Evolutionary conservation across 2,113 vertebrate species (phyloP), one percentile per base, ranked within the genome.

Genomic region (Semicossyphus pulcher): DNA sequence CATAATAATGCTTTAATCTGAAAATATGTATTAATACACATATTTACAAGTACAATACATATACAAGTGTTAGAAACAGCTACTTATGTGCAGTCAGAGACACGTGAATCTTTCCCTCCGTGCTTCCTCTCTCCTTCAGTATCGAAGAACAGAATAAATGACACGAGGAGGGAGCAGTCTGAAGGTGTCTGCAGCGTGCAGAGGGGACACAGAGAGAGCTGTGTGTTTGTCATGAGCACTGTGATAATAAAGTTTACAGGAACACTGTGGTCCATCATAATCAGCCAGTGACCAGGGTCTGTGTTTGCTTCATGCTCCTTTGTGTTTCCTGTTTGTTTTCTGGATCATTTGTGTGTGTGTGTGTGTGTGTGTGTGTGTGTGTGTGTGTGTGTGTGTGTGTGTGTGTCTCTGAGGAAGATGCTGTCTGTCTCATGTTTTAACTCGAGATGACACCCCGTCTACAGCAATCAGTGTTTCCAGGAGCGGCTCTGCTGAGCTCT

Each of bases 401-500:
- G 85, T 93, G 90, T 94, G 90, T 90, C 78, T 86, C 73, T 57
- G 68, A 58, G 77, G 72, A 29, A 21, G 39, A 37, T 61, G 71
- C 89, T 92, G 86, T 91, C 86, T 91, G 81, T 89, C 90, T 90
- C 87, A 91, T 91, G 91, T 93, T 95, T 88, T 95, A 96, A 97
- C 93, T 80, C 91, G 93, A 96, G 93, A 94, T 96, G 96, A 96
- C 96, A 96, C 95, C 64, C 88, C 94, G 94, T 96, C 95, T 85
- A 84, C 86, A 94, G 83, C 94, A 94, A 94, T 95, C 95, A 96
- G 93, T 89, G 93, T 95, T 95, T 89, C 90, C 82, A 71, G 83
- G 63, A 88, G 87, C 88, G 59, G 23, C 64, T 76, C 45, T 31
- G 14, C 57, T 63, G 60, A 54, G 64, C 44, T 60, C 21, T 45